Evolutionary conservation across 1,140 invertebrate species (phyloP).

Genomic region (Patella vulgata): DNA sequence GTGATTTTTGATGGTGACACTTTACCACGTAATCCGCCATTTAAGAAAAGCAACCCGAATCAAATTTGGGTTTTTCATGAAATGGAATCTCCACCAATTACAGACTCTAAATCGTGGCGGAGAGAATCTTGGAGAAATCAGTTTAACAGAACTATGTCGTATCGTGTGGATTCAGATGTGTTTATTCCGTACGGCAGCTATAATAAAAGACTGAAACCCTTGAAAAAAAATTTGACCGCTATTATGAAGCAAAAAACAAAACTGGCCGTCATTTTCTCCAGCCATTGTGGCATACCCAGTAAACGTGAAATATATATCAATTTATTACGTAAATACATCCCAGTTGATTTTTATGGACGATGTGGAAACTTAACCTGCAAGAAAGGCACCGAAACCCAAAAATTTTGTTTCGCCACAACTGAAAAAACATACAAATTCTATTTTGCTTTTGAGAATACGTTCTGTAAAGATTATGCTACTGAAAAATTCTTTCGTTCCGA

Average conservation of each 20-base stretch:
- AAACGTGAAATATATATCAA: neutral
- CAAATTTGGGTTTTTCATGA: too few species aligned
- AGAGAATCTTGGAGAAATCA: slow-evolving; percentile 25
- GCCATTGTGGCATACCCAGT: slow-evolving; percentile 1
- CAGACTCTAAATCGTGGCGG: too few species aligned
- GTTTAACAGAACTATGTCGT: slow-evolving; percentile 84
- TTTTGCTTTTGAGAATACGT: slow-evolving; percentile 17
- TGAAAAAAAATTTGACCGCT: too few species aligned
- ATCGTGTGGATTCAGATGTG: slow-evolving; percentile 72
- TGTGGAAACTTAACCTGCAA: slow-evolving; percentile 3
- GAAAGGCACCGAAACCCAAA: neutral
- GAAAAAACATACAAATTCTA: slow-evolving; percentile 12
- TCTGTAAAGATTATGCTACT: slow-evolving; percentile 13
- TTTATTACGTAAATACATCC: neutral
- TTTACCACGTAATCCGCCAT: too few species aligned
- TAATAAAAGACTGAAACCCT: neutral
- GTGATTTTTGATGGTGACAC: too few species aligned
- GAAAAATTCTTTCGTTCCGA: slow-evolving; percentile 11
- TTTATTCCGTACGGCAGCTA: slow-evolving; percentile 29
- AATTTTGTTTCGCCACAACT: neutral
- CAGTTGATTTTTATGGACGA: slow-evolving; percentile 8
- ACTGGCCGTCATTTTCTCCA: slow-evolving; percentile 1
- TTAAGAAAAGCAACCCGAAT: too few species aligned
- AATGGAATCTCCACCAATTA: too few species aligned
- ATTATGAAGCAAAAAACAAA: too few species aligned